Percentiles rank a stretch among this genome's conserved stretches.
These are phyloP conservation scores for Eupeodes latifasciatus DNA, from an alignment of 2,888 invertebrate species.

Conservation along the genomic window DNA sequence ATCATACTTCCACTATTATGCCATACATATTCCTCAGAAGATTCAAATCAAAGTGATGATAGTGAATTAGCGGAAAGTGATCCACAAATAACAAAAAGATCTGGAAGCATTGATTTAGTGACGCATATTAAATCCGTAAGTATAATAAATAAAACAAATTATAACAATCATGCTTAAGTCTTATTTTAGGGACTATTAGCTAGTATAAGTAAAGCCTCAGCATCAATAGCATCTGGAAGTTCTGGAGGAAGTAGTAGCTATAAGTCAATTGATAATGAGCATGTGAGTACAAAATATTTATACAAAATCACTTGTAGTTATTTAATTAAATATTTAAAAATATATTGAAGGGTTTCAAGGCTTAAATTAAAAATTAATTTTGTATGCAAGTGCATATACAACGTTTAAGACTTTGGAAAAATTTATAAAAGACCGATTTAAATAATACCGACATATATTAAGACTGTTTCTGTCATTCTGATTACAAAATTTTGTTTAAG, in stretches of 20 bases:
- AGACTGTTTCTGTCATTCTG: too few species aligned
- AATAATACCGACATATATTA: too few species aligned
- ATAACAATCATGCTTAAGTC: slow-evolving; percentile 7
- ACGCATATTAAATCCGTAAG: slow-evolving; percentile 81
- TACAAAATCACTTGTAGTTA: too few species aligned
- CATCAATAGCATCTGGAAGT: slow-evolving; percentile 83
- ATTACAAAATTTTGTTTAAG: too few species aligned
- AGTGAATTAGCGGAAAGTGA: slow-evolving; percentile 81
- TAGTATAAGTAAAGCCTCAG: slow-evolving; percentile 83
- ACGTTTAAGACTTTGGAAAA: too few species aligned
- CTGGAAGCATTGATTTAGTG: slow-evolving; percentile 83
- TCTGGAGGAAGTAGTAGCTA: slow-evolving; percentile 81
- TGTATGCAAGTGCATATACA: too few species aligned
- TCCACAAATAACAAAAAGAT: slow-evolving; percentile 81
- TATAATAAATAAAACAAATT: background rate
- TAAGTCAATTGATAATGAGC: slow-evolving; percentile 70
- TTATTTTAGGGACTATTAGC: slow-evolving; percentile 80
- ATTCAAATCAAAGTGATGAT: slow-evolving; percentile 80
- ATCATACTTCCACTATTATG: slow-evolving; percentile 80
- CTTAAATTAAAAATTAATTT: too few species aligned
- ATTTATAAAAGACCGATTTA: too few species aligned
- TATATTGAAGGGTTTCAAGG: too few species aligned
- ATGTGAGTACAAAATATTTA: slow-evolving; percentile 31
- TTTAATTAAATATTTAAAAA: too few species aligned
- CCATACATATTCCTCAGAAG: slow-evolving; percentile 79